A percentile compares a stretch with the other conserved stretches of the same genome.
These are phyloP conservation scores for Clanis bilineata DNA, from an alignment of 2,888 invertebrate genomes.

Conservation along the genomic window DNA sequence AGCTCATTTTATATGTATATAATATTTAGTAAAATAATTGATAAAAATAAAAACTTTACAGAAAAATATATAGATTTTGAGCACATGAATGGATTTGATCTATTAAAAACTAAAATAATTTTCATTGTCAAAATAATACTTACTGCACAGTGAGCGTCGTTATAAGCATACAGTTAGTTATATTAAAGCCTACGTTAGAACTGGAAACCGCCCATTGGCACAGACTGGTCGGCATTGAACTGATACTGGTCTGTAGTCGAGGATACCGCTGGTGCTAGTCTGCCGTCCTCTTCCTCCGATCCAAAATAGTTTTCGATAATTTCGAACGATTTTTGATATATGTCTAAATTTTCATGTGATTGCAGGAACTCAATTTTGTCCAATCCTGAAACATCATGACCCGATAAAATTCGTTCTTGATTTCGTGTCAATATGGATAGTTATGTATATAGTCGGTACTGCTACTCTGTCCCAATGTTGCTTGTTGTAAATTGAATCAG, in stretches of 20 bases:
- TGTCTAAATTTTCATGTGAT: constrained; percentile 97
- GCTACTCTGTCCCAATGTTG: too few relatives aligned
- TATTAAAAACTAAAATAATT: neutral
- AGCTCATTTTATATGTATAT: neutral
- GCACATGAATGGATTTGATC: neutral
- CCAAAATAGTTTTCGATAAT: constrained; percentile 98
- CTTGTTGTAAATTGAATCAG: too few relatives aligned
- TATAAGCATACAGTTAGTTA: constrained; percentile 25
- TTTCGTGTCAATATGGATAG: too few relatives aligned
- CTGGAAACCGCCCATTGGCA: constrained; percentile 91
- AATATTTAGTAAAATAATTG: neutral
- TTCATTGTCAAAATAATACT: constrained; percentile 31
- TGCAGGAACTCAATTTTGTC: constrained; percentile 99
- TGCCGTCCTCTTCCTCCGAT: constrained; percentile 93
- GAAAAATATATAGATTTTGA: neutral
- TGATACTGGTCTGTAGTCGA: constrained; percentile 88
- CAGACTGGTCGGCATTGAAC: constrained; percentile 86
- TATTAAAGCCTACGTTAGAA: constrained; percentile 82
- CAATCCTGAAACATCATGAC: constrained; percentile 84
- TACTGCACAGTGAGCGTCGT: constrained; percentile 46
- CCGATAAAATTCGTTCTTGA: too few relatives aligned
- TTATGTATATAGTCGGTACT: too few relatives aligned
- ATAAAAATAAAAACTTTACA: neutral
- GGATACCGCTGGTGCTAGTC: constrained; percentile 90
- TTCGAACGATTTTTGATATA: constrained; percentile 98